Conservation (phyloP, 2,797 vertebrate genomes). For the Cirrhinus mrigala region DNA sequence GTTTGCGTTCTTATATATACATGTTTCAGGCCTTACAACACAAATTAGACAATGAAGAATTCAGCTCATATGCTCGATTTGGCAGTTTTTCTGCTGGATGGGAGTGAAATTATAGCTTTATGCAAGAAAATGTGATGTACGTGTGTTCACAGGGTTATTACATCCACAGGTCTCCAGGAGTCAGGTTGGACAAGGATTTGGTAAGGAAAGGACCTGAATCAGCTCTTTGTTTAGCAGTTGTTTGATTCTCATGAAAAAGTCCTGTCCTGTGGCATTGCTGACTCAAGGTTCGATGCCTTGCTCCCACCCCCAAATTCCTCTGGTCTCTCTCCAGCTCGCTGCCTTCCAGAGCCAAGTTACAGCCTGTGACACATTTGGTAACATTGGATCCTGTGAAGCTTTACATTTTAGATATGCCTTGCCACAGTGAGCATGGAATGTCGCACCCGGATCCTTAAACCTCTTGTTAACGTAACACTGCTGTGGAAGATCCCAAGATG, state of each 20-base stretch:
- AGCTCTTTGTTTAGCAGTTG: slow-evolving; percentile 73
- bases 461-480: not conserved
- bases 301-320: slow-evolving; percentile 49
- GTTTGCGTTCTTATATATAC: not conserved
- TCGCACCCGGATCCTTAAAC: slow-evolving; percentile 30
- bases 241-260: slow-evolving; percentile 76
- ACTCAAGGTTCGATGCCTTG: slow-evolving; percentile 69
- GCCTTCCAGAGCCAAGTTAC: slow-evolving; percentile 16
- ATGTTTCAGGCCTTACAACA: not conserved
- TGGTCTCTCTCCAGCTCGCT: slow-evolving; percentile 36
- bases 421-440: slow-evolving; percentile 53
- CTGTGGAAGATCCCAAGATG: not conserved
- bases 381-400: slow-evolving; percentile 19
- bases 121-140: not conserved
- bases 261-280: slow-evolving; percentile 69
- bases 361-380: slow-evolving; percentile 5
- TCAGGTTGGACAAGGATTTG: slow-evolving; percentile 64
- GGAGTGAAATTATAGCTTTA: not conserved
- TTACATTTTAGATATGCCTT: slow-evolving; percentile 45
- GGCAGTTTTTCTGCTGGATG: not conserved
- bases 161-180: slow-evolving; percentile 63
- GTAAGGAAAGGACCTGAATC: slow-evolving; percentile 73
- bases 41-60: not conserved
- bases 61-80: not conserved
- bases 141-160: slow-evolving; percentile 63